Base-by-base conservation (phyloP, 2,888 invertebrate genomes). In the Cecidostiba fungosa region DNA sequence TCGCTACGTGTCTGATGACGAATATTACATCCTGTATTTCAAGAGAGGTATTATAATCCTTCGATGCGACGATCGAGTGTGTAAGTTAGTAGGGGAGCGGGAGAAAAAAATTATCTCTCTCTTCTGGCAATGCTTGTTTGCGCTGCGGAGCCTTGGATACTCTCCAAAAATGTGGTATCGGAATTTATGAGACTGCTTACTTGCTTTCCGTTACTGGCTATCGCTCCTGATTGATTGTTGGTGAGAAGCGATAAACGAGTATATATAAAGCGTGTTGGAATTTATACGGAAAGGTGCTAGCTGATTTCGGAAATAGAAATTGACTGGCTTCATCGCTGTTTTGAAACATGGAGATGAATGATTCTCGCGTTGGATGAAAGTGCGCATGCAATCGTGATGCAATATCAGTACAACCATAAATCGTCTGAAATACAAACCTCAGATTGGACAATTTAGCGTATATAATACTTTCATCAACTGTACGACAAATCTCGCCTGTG, bases 401-500 rank as follows among this genome's bases (percentile, higher is more conserved):
- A 43, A 43, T 43, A 12, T 6, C 6, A n/a, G 39, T 43, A 39
- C 10, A 43, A 43, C 43, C 12, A 10, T 43, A 43, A 43, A 36
- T 36, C 36, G n/a, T n/a, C 0, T 36, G 36, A 6, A 3, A 6
- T 0, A 36, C 36, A 6, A 36, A 43, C 43, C 43, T 43, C 43
- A 12, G 43, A 43, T 43, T 43, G 19, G 19, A 50, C 50, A 50
- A 50, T 50, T 50, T 50, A 19, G 50, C 16, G 10, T 1, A 4
- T 19, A 50, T 19, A 19, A 23, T 26, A 26, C 29, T 66, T 16
- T 26, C 66, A 66, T 66, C 66, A 66, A 8, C 16, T 16, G 6
- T 54, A 54, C 29, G 66, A 66, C 66, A 26, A 66, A 66, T 29
- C 66, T 66, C 66, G 26, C 26, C 29, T 14, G 66, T 66, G 72